Evolutionary conservation across 2,113 vertebrate species (phyloP), one percentile per base, ranked within the genome.

Genomic region (Lepus timidus): DNA sequence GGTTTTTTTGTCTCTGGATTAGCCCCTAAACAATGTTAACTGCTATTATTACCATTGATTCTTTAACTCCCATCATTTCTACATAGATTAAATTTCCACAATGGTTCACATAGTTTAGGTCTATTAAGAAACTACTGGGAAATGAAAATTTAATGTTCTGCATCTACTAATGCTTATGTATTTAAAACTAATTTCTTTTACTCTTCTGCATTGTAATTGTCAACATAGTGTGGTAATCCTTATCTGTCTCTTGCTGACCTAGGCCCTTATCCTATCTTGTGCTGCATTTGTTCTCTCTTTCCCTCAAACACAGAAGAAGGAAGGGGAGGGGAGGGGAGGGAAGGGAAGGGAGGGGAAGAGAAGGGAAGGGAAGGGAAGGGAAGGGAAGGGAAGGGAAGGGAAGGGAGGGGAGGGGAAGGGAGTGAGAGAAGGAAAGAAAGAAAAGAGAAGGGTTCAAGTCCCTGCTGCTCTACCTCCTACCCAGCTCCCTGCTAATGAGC

Each of bases 251-350:
- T 65, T 55, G 23, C 58, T 73, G 36, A 92, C n/a, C 84, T 19
- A 52, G 25, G 68, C 6, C 12, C 22, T 29, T 93, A 29, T 58
- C 64, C 88, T 73, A 36, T 85, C 70, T 86, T 81, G 73, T 78
- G 62, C 33, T 88, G 29, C 29, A 81, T 44, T 94, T 93, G 44
- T 94, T 64, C 75, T 90, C 61, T 83, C 68, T 71, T 87, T 89
- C 44, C 39, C n/a, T 90, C 70, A 95, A 94, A 97, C 58, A 82
- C 49, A 92, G 76, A 8, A 64, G 83, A 23, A 10, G 16, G 81
- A 39, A 87, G 20, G 79, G 71, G 6, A 67, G 23, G 79, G 71
- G 6, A 67, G 23, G 27, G 58, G n/a, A 17, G 64, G 16, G 52
- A 55, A 55, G 17, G 55, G 17, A 17, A 55, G 55, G 10, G 55